Percentiles rank a stretch among this genome's conserved stretches.
Conservation (phyloP, 2,888 invertebrate species). For the Caenorhabditis sp. region DNA sequence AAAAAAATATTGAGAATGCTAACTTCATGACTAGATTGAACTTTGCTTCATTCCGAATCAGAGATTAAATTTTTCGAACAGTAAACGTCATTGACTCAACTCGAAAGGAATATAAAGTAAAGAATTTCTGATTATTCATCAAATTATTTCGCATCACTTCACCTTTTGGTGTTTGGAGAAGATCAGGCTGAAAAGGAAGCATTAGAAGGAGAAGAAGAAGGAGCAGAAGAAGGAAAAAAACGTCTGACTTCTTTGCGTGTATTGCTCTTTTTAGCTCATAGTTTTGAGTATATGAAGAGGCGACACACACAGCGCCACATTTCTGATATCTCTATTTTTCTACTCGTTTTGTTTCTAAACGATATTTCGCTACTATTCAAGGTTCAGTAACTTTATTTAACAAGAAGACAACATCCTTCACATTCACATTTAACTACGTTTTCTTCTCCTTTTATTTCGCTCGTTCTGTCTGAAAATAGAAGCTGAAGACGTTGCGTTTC, state of each 20-base stretch:
- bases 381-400: not conserved
- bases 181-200: not conserved
- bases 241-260: not conserved
- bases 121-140: not conserved
- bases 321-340: not conserved
- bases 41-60: too few relatives aligned
- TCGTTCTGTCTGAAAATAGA: not conserved
- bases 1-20: too few relatives aligned
- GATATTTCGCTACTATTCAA: not conserved
- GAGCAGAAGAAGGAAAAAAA: not conserved
- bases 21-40: too few relatives aligned
- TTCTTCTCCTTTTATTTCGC: not conserved
- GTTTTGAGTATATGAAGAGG: not conserved
- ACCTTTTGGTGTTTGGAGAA: not conserved
- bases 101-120: not conserved
- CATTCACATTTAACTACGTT: not conserved
- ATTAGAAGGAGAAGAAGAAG: too few relatives aligned
- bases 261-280: not conserved
- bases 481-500: not conserved
- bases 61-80: too few relatives aligned
- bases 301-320: too few relatives aligned
- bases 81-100: not conserved
- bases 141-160: constrained; percentile 1
- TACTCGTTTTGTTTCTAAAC: not conserved
- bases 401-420: not conserved